Evolutionary conservation across 1,140 invertebrate genomes (phyloP).

Genomic region (Hirudo medicinalis): DNA sequence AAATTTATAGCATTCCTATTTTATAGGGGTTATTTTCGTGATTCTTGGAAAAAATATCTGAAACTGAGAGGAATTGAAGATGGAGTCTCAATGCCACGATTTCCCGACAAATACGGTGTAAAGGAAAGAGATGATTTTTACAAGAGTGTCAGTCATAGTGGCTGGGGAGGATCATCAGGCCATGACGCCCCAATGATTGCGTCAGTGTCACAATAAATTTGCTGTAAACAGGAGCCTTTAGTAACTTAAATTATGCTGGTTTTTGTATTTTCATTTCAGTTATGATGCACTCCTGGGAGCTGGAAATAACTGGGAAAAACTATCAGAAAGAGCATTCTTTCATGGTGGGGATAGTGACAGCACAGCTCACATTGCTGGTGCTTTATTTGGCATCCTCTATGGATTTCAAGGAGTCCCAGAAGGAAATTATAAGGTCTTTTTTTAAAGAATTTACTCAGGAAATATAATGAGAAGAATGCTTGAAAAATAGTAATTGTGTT

Average conservation of each 20-base stretch:
- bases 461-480: not conserved
- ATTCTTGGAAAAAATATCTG: constrained; percentile 34
- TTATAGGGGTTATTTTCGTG: constrained; percentile 32
- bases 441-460: not conserved
- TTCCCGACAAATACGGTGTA: constrained; percentile 31
- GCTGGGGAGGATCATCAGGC: constrained; percentile 36
- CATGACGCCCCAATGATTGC: constrained; percentile 40
- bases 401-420: constrained; percentile 33
- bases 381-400: constrained; percentile 36
- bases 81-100: constrained; percentile 28
- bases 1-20: not conserved
- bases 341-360: constrained; percentile 39
- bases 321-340: constrained; percentile 35
- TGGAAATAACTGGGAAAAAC: constrained; percentile 31
- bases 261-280: constrained; percentile 22
- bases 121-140: constrained; percentile 35
- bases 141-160: constrained; percentile 30
- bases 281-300: constrained; percentile 35
- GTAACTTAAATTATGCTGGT: not conserved
- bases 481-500: not conserved
- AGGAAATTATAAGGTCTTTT: constrained; percentile 29
- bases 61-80: constrained; percentile 27
- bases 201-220: constrained; percentile 24
- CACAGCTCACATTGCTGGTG: constrained; percentile 37
- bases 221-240: not conserved